These are phyloP conservation scores for Cotesia typhae DNA, from an alignment of 1,140 invertebrate species.

Conservation along the genomic window DNA sequence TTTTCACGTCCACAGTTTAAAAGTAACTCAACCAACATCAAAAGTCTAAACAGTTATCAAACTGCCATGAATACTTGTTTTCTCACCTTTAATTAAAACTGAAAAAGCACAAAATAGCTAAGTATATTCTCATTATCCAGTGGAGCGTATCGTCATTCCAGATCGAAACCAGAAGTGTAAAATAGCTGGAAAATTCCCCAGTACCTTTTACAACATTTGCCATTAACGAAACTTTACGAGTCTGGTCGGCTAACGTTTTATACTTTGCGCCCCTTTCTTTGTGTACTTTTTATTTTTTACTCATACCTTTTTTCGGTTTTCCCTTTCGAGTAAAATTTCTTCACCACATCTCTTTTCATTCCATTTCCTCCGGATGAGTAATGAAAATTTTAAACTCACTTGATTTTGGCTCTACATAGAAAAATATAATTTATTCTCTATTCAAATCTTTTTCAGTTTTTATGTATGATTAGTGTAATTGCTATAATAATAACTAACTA, in stretches of 20 bases:
- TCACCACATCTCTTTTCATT: not conserved
- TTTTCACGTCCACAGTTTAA: too few species aligned
- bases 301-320: not conserved
- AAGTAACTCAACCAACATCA: too few species aligned
- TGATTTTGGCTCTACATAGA: conserved; percentile 2
- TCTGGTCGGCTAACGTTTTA: not conserved
- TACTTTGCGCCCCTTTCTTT: not conserved
- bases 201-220: conserved; percentile 2
- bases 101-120: not conserved
- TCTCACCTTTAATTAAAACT: too few species aligned
- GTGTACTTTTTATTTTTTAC: not conserved
- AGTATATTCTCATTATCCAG: conserved; percentile 16
- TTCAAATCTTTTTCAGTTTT: too few species aligned
- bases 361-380: not conserved
- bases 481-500: too few species aligned
- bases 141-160: conserved; percentile 6
- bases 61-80: not conserved
- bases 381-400: conserved; percentile 21
- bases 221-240: conserved; percentile 22
- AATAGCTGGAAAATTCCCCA: conserved; percentile 12
- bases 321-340: not conserved
- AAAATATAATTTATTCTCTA: not conserved
- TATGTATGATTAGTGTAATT: too few species aligned
- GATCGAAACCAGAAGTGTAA: conserved; percentile 6
- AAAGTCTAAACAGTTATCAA: not conserved